Evolutionary conservation across 2,113 vertebrate species (phyloP), one percentile per base, ranked within the genome.

Genomic region (Rhinolophus ferrumequinum): DNA sequence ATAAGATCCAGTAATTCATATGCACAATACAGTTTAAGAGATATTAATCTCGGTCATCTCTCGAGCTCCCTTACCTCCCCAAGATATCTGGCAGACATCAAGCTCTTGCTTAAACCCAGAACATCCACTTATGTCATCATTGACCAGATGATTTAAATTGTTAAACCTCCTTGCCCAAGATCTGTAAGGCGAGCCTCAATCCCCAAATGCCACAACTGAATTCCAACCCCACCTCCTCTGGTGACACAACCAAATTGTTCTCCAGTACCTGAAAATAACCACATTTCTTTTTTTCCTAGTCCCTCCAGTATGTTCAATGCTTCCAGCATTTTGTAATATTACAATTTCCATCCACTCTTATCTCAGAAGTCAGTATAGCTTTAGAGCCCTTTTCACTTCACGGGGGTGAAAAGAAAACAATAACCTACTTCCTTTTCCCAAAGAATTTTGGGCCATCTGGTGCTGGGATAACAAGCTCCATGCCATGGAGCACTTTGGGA

Each of bases 211-310:
- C 52, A 67, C 6, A 0, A 50, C 62, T 66, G 16, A 38, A 54
- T 93, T 56, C 54, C 38, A 44, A 60, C 35, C 52, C 30, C 7
- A 0, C 58, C 33, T 73, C 35, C 0, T 60, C 60, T 58, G 75
- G 21, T 69, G 30, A 26, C 16, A 16, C 3, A 58, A 47, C 12
- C 64, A 58, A 28, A 24, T 69, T 54, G 16, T 75, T 47, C 73
- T 85, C 7, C 0, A 82, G 30, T 7, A 75, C 47, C 26, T 83
- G 56, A 30, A 62, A 41, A n/a, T 50, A 50, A 14, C 19, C 50
- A 28, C 26, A 16, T 0, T 0, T 5, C 18, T 33, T 30, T 38
- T 56, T 21, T 0, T 3, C 26, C 56, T 5, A 30, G 7, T 80
- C 21, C 79, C 69, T 3, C 38, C 35, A 22, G 28, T 44, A 60